Conservation (phyloP, 2,797 vertebrate genomes). For the Hippopotamyrus pictus region DNA sequence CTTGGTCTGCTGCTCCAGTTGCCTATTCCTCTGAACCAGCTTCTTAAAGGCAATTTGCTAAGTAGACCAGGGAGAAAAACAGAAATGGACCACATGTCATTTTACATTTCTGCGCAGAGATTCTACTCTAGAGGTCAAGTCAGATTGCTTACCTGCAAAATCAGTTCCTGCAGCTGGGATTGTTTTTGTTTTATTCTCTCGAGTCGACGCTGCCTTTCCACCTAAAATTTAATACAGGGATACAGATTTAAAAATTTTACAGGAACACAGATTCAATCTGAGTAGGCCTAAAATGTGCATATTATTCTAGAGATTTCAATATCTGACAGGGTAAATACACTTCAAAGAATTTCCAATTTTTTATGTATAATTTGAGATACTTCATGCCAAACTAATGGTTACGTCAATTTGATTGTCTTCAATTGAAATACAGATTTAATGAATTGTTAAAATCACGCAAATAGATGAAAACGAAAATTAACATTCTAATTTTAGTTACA, state of each 20-base stretch:
- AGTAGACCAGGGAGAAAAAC: slow-evolving; percentile 29
- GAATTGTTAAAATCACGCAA: not conserved
- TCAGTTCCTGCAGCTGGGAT: slow-evolving; percentile 95
- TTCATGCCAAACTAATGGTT: not conserved
- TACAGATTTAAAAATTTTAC: not conserved
- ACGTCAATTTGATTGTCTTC: not conserved
- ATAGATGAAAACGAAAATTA: not conserved
- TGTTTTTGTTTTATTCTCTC: slow-evolving; percentile 99
- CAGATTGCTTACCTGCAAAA: slow-evolving; percentile 78
- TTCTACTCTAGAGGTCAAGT: not conserved
- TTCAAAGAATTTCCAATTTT: not conserved
- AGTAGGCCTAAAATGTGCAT: not conserved
- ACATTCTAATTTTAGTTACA: not conserved
- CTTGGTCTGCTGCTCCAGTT: slow-evolving; percentile 84
- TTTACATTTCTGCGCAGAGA: not conserved
- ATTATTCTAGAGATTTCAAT: not conserved
- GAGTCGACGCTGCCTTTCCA: slow-evolving; percentile 90
- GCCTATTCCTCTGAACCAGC: slow-evolving; percentile 91
- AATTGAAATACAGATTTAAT: not conserved
- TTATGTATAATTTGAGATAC: not conserved
- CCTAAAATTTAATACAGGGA: slow-evolving; percentile 55
- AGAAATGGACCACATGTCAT: not conserved
- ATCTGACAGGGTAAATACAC: not conserved
- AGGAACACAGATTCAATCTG: not conserved
- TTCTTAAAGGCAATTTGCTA: slow-evolving; percentile 99